Evolutionary conservation across 1,140 invertebrate species (phyloP), one percentile per base, ranked within the genome.

Genomic region (Parapsyche elsis): DNA sequence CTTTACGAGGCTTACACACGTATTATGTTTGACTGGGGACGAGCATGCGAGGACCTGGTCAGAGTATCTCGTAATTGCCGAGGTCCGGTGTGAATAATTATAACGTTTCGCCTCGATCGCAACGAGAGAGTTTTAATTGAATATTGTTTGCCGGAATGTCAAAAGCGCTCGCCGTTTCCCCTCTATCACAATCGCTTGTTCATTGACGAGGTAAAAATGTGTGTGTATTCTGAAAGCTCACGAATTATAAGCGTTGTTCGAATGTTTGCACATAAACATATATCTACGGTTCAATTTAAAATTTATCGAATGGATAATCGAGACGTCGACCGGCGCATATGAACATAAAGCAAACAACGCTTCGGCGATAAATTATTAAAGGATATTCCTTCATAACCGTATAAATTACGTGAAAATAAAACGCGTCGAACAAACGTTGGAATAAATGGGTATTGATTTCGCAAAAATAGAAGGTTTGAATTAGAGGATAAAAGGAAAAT

Each of bases 371-470:
- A 38, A 38, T 38, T 38, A 38, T 38, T 38, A 38, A 38, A 19
- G 9, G 21, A 61, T 61, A 21, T 16, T 61, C 57, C 21, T 30
- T 12, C 10, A 26, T 23, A 30, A 12, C 24, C 24, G 64, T 30
- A 61, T 61, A 67, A 67, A 67, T 26, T 53, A 53, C 30, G 57
- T 0, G 19, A 21, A 61, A 26, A 23, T 14, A 26, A 21, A 26
- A 67, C 10, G 21, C n/a, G 5, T 21, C 64, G 49, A 12, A 53
- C 10, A 26, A 26, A 26, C 14, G 24, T 75, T 24, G 73, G 53
- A 75, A 75, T 75, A 75, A 75, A 75, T 75, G 73, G 73, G 23
- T 75, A 75, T 75, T 75, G 73, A 75, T 57, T 75, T 75, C 49
- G 38, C 53, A 26, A 53, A 75, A 75, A 75, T n/a, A 74, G 46